phyloP scores from a whole-genome alignment of 2,888 invertebrate species.

The Hirtodrosophila alboralis region DNA sequence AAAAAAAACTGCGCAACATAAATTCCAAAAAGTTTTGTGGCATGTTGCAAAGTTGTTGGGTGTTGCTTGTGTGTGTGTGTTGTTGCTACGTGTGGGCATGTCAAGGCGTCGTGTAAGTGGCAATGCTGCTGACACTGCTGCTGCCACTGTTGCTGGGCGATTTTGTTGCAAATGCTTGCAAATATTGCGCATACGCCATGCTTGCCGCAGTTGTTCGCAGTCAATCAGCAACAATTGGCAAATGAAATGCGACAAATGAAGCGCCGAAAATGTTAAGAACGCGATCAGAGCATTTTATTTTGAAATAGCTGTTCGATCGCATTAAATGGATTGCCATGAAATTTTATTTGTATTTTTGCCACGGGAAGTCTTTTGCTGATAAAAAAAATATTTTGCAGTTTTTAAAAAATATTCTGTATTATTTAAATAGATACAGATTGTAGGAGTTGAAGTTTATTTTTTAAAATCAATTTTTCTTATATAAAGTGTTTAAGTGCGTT shows the following conservation, averaged over 20 bases:
- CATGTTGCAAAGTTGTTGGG: conserved; percentile 74
- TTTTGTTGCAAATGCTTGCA: conserved; percentile 28
- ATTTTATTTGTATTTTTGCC: not conserved
- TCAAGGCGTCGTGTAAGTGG: conserved; percentile 70
- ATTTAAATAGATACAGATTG: too few relatives aligned
- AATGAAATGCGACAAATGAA: conserved; percentile 56
- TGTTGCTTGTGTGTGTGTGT: conserved; percentile 36
- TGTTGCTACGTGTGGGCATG: conserved; percentile 71
- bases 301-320: conserved; percentile 7
- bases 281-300: conserved; percentile 37
- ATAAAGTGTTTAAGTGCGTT: too few relatives aligned
- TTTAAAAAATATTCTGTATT: too few relatives aligned
- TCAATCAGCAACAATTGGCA: conserved; percentile 56
- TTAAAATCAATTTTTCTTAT: too few relatives aligned
- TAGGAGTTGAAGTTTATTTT: too few relatives aligned
- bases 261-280: conserved; percentile 47
- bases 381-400: too few relatives aligned
- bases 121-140: conserved; percentile 20
- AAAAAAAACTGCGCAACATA: conserved; percentile 48
- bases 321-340: conserved; percentile 5
- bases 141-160: conserved; percentile 20
- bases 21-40: conserved; percentile 73
- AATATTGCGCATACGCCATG: conserved; percentile 71
- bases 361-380: not conserved
- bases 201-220: conserved; percentile 45